Base-by-base conservation (phyloP, 2,113 vertebrate genomes). In the Oostethus manadensis region DNA sequence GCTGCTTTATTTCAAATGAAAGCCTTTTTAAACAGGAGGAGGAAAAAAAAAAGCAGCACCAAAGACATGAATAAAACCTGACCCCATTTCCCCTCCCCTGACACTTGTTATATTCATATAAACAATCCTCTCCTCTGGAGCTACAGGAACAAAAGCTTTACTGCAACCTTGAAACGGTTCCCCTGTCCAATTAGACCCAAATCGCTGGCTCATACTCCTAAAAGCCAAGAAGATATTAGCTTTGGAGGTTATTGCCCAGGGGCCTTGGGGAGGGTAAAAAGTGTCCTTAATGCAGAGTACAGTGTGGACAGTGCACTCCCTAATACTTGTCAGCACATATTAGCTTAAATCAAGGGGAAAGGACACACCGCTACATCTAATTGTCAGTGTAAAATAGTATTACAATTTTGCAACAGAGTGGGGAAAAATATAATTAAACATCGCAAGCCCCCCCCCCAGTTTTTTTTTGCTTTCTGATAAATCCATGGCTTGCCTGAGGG, bases 391-490 rank as follows among this genome's bases (percentile, higher is more conserved):
- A 45, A 59, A 58, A 60, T 71, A 53, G 49, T 51, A 63, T 70
- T 64, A 56, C 22, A 17, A 10, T 15, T 17, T 10, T 42, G 13
- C 22, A 13, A 7, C 22, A 73, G 50, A 56, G 57, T 62, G 44
- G n/a, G n/a, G 22, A n/a, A 42, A 66, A 20, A 33, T 50, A 45
- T 33, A 4, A 33, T 68, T 58, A 51, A 68, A 77, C 48, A 20
- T 43, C 62, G 38, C 51, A 71, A 80, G 64, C 76, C 70, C 70
- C 73, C 50, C 56, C 65, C 56, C 14, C 51, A 60, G 58, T 62
- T 60, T 35, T 51, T 33, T 44, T 66, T 66, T 84, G 82, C 68
- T 77, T 71, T 72, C 55, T 84, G 59, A 83, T 83, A 84, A 79
- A 85, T 80, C 80, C 64, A 73, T 58, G 47, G 51, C 62, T 23